Percentiles rank a stretch among this genome's conserved stretches.
Conservation (phyloP, 1,140 invertebrate species). For the Physella acuta region DNA sequence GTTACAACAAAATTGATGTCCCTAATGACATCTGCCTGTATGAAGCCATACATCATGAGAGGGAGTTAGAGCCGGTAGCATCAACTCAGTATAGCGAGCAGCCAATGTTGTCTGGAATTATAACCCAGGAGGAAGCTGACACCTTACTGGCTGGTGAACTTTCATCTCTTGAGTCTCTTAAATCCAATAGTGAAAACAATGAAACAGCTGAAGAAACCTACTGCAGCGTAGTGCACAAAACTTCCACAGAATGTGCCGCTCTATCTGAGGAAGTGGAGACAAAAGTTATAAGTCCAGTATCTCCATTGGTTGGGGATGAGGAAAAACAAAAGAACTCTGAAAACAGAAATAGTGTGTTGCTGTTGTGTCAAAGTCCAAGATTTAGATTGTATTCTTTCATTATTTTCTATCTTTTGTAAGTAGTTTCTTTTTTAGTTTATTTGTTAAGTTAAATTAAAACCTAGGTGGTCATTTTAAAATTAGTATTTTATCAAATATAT, state of each 20-base stretch:
- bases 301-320: no score
- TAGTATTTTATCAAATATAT: no score
- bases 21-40: slow-evolving; percentile 23
- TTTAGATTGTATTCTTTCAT: slow-evolving; percentile 29
- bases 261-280: no score
- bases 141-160: not conserved
- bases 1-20: slow-evolving; percentile 34
- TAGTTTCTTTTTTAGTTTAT: not conserved
- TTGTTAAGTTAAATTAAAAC: no score
- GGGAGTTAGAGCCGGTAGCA: no score
- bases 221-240: no score
- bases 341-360: slow-evolving; percentile 15
- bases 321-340: no score
- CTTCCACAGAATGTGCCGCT: no score
- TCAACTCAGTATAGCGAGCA: not conserved
- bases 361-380: slow-evolving; percentile 20
- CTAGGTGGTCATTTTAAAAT: no score
- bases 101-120: not conserved
- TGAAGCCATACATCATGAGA: not conserved
- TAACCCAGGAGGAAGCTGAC: slow-evolving; percentile 4
- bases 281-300: no score
- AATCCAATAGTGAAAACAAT: no score
- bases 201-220: no score
- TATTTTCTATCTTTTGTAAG: slow-evolving; percentile 37
- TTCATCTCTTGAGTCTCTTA: not conserved